phyloP scores from a whole-genome alignment of 1,140 invertebrate species.

The Micrasema longulum region DNA sequence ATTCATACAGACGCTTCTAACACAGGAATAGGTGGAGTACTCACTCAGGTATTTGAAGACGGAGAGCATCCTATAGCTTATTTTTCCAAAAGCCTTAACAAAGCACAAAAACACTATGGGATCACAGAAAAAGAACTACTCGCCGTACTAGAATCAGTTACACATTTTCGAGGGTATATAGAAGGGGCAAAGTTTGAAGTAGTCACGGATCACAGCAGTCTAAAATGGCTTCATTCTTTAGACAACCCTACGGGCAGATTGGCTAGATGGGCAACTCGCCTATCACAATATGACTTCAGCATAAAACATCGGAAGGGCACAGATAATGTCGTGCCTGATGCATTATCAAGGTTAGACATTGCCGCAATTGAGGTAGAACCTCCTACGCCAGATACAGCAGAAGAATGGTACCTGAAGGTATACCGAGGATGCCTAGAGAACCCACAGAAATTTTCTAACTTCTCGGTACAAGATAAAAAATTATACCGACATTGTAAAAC shows the following conservation, averaged over 20 bases:
- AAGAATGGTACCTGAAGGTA: too few species aligned
- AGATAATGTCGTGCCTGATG: not conserved
- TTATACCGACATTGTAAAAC: too few species aligned
- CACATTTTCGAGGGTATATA: not conserved
- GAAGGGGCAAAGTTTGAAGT: not conserved
- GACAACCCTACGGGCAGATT: not conserved
- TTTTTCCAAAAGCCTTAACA: too few species aligned
- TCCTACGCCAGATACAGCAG: too few species aligned
- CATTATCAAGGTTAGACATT: not conserved
- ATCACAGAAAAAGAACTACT: not conserved
- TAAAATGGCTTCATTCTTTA: too few species aligned
- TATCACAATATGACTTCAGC: not conserved
- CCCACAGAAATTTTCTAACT: not conserved
- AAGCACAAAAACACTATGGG: too few species aligned
- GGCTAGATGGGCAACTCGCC: not conserved
- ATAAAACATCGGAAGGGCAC: not conserved
- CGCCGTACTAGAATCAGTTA: not conserved
- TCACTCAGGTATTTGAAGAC: too few species aligned
- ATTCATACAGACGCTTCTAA: too few species aligned
- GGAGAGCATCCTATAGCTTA: too few species aligned
- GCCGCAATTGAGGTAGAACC: too few species aligned
- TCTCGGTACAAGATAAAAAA: constrained; percentile 1
- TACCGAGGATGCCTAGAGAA: not conserved
- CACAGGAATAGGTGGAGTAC: too few species aligned
- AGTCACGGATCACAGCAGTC: not conserved